A percentile compares a stretch with the other conserved stretches of the same genome.
These are phyloP conservation scores for Alethe diademata DNA, from an alignment of 2,113 vertebrate genomes.

Conservation along the genomic window DNA sequence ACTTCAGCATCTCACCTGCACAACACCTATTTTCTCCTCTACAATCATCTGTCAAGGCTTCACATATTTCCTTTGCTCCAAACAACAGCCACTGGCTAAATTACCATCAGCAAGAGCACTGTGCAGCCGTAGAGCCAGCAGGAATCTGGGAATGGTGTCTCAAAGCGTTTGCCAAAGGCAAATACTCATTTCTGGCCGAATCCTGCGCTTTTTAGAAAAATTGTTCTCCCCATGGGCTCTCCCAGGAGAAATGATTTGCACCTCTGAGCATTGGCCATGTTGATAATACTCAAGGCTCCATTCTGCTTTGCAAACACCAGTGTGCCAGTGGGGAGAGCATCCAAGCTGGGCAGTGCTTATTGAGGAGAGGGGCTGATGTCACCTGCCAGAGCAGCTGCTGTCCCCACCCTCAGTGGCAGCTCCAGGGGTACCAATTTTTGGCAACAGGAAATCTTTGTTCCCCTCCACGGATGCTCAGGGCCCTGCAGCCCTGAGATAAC, in stretches of 20 bases:
- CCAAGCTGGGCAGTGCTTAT: accelerated
- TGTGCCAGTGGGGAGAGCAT: not conserved
- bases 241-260: not conserved
- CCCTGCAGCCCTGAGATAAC: not conserved
- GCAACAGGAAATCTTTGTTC: not conserved
- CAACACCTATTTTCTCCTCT: constrained; percentile 20
- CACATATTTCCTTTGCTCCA: not conserved
- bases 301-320: accelerated
- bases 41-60: not conserved
- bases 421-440: accelerated
- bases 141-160: not conserved
- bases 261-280: accelerated
- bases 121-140: not conserved
- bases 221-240: accelerated
- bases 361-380: not conserved
- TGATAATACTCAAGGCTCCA: accelerated
- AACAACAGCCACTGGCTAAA: not conserved
- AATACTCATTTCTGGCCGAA: accelerated
- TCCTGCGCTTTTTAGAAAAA: too few species aligned
- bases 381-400: not conserved
- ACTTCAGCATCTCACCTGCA: constrained; percentile 10
- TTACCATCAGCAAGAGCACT: not conserved
- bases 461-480: not conserved
- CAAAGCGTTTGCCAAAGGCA: not conserved
- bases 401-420: not conserved